A percentile compares a stretch with the other conserved stretches of the same genome.
Evolutionary conservation across 2,888 invertebrate species (phyloP).

Genomic region (Podotricha telesiphe): DNA sequence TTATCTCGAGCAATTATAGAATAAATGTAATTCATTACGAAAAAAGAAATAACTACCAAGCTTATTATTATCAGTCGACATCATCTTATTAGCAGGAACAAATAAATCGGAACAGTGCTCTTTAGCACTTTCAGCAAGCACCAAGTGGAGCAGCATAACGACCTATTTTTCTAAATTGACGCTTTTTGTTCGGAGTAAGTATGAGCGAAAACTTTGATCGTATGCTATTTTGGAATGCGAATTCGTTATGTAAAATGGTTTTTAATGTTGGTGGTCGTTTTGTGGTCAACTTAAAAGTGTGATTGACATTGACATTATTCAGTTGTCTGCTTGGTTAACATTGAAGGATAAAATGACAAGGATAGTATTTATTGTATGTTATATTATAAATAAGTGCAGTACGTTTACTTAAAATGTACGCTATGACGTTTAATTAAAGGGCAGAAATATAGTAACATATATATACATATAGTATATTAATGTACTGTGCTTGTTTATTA

Average conservation of each 20-base stretch:
- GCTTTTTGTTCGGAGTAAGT: not conserved
- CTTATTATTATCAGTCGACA: not conserved
- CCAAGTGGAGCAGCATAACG: conserved; percentile 26
- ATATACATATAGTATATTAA: no score
- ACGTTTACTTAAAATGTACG: no score
- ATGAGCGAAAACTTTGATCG: conserved; percentile 8
- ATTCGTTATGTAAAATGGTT: no score
- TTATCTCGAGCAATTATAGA: no score
- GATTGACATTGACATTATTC: not conserved
- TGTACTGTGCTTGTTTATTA: no score
- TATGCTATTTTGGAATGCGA: not conserved
- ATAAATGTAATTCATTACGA: no score
- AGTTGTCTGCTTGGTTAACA: not conserved
- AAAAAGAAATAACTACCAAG: not conserved
- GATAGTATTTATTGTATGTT: not conserved
- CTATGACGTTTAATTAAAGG: no score
- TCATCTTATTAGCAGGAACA: conserved; percentile 29
- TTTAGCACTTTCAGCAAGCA: conserved; percentile 19
- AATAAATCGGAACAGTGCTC: conserved; percentile 27
- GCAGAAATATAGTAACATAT: no score
- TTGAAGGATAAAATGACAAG: not conserved
- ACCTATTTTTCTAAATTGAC: conserved; percentile 31
- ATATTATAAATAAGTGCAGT: no score
- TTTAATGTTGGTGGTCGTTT: not conserved
- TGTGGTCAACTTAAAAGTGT: not conserved